Percentiles rank a stretch among this genome's conserved stretches.
Evolutionary conservation across 2,113 vertebrate species (phyloP).

Genomic region (Notechis scutatus): DNA sequence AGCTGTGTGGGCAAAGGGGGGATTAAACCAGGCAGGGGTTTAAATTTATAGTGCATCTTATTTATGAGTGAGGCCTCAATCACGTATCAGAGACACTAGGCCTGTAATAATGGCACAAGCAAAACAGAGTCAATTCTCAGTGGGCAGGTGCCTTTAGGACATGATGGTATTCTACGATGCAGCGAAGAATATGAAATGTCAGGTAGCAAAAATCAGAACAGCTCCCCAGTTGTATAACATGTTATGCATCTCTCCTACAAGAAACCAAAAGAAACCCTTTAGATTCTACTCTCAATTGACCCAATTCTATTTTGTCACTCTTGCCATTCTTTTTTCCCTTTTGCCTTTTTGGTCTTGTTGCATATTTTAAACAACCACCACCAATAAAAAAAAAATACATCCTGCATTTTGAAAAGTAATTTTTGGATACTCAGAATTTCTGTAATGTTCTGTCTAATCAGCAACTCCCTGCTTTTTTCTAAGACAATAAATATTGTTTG

Average conservation of each 20-base stretch:
- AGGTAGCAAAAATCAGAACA: conserved; percentile 34
- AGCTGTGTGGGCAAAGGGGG: conserved; percentile 64
- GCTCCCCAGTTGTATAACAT: conserved; percentile 10
- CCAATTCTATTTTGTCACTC: conserved; percentile 36
- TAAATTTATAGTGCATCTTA: conserved; percentile 68
- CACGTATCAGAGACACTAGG: conserved; percentile 62
- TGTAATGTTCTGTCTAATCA: conserved; percentile 51
- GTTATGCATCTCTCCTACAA: conserved; percentile 10
- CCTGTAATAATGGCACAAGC: conserved; percentile 61
- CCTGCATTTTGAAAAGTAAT: conserved; percentile 28
- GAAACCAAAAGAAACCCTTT: conserved; percentile 24
- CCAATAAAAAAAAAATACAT: conserved; percentile 30
- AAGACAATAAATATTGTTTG: conserved; percentile 17
- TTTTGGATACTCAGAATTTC: not conserved
- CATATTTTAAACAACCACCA: not conserved
- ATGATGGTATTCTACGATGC: conserved; percentile 36
- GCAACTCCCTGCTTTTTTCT: conserved; percentile 47
- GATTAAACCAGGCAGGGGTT: conserved; percentile 67
- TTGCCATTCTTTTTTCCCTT: conserved; percentile 8
- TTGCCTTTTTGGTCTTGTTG: not conserved
- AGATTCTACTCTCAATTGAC: conserved; percentile 35
- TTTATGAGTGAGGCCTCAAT: conserved; percentile 71
- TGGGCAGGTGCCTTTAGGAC: conserved; percentile 58
- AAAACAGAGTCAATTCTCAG: conserved; percentile 55
- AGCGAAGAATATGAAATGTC: conserved; percentile 41